Conservation (phyloP, 2,113 vertebrate species). For the Odontesthes bonariensis region DNA sequence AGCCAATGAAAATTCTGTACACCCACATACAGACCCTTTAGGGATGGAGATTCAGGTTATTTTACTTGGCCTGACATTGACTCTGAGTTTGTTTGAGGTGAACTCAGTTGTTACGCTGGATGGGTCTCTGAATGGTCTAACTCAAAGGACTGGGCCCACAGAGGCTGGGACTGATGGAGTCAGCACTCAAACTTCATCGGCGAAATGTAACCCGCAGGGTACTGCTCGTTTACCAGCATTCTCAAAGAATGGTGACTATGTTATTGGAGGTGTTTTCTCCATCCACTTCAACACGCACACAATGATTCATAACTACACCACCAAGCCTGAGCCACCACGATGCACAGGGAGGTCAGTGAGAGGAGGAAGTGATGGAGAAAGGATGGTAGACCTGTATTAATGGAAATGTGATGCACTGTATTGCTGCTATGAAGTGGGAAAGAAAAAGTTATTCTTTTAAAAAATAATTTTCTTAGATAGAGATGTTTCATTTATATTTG, state of each 20-base stretch:
- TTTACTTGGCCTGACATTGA: background rate
- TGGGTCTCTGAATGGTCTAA: background rate
- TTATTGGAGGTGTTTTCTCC: too few relatives aligned
- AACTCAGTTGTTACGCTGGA: slow-evolving; percentile 12
- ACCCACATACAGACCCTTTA: slow-evolving; percentile 6
- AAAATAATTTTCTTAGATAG: too few relatives aligned
- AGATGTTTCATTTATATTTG: too few relatives aligned
- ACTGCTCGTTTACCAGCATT: background rate
- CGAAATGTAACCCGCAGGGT: slow-evolving; percentile 64
- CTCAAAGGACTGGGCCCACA: background rate
- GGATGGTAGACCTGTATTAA: too few relatives aligned
- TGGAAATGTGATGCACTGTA: too few relatives aligned
- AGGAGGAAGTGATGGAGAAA: background rate
- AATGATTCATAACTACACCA: slow-evolving; percentile 61
- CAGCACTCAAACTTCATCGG: background rate
- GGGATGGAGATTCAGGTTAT: slow-evolving; percentile 21
- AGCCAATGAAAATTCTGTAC: slow-evolving; percentile 2
- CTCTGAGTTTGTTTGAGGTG: slow-evolving; percentile 17
- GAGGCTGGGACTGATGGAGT: background rate
- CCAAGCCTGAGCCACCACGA: slow-evolving; percentile 55
- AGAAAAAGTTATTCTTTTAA: too few relatives aligned
- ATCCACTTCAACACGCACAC: slow-evolving; percentile 33
- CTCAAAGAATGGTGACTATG: too few relatives aligned
- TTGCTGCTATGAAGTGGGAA: too few relatives aligned
- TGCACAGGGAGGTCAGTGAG: slow-evolving; percentile 78